Base-by-base conservation (phyloP, 2,113 vertebrate genomes). In the Andinoacara biseriatus region DNA sequence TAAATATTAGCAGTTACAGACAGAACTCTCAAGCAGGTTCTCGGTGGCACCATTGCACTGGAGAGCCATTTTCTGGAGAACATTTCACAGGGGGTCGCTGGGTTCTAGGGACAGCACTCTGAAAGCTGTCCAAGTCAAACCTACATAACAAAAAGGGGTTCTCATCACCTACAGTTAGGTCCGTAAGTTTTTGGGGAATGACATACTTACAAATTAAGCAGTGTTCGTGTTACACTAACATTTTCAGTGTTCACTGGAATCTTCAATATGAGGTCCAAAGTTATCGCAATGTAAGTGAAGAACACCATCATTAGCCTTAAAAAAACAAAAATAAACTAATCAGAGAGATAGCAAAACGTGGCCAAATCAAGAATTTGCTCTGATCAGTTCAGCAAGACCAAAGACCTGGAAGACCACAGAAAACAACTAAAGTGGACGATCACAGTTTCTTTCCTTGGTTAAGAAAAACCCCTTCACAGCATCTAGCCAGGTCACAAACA, bases 41-140 rank as follows among this genome's bases (percentile, higher is more conserved):
- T 26, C 8, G n/a, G 61, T 63, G 35, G 20, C 11, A 63, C 14
- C 35, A 26, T 18, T 67, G 14, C 24, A 67, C 14, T 0, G 1
- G n/a, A 67, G n/a, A 40, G 9, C 9, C 22, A 26, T 67, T 46
- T n/a, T 17, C 22, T 26, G 7, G 46, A 46, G 63, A 67, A 10
- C 8, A 26, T 17, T 67, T 67, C 63, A 67, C 26, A 46, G 4
- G 24, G 62, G n/a, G 62, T 17, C 49, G 26, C 29, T 29, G 9
- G 43, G 15, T 43, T 69, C 24, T 69, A 52, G 65, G 63, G 40
- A 69, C 5, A 18, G 5, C 24, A 15, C 24, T 69, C 5, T 69
- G 24, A 69, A 69, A 29, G 43, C 22, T 18, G 63, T 11, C 40
- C 15, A 7, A 22, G 22, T 49, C 43, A 46, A 69, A 69, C 65